Conservation (phyloP, 2,797 vertebrate genomes). For the Eurystomus glaucurus region DNA sequence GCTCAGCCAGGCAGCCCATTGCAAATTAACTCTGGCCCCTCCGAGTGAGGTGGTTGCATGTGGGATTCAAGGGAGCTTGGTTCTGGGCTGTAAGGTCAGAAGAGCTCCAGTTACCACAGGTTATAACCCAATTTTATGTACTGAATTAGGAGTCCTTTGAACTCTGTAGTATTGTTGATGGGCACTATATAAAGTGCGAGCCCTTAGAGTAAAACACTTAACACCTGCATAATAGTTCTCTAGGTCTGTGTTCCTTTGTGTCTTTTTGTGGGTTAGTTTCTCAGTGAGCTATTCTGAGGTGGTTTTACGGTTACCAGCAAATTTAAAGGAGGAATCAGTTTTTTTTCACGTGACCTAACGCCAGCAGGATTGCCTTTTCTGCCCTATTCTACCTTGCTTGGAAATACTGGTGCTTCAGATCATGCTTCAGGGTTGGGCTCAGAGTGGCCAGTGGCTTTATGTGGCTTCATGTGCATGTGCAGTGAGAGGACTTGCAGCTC, state of each 20-base stretch:
- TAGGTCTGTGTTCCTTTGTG: neutral
- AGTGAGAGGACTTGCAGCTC: neutral
- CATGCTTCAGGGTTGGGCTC: neutral
- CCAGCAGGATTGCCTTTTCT: neutral
- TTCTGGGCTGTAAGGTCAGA: neutral
- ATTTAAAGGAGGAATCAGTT: neutral
- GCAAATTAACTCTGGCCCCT: neutral
- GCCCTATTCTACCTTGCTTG: neutral
- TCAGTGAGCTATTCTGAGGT: neutral
- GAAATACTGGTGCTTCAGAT: neutral
- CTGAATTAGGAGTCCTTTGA: neutral
- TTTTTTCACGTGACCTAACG: neutral
- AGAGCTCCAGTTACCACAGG: neutral
- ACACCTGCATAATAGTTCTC: neutral
- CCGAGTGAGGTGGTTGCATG: neutral
- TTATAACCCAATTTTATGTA: neutral
- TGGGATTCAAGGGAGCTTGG: accelerated
- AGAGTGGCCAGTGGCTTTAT: neutral
- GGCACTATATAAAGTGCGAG: neutral
- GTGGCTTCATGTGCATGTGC: accelerated
- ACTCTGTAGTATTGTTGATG: neutral
- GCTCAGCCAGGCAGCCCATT: neutral
- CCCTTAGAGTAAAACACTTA: neutral
- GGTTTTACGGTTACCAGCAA: neutral
- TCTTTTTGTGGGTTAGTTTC: neutral